Conservation (phyloP, 1,140 invertebrate genomes). For the Cydia fagiglandana region DNA sequence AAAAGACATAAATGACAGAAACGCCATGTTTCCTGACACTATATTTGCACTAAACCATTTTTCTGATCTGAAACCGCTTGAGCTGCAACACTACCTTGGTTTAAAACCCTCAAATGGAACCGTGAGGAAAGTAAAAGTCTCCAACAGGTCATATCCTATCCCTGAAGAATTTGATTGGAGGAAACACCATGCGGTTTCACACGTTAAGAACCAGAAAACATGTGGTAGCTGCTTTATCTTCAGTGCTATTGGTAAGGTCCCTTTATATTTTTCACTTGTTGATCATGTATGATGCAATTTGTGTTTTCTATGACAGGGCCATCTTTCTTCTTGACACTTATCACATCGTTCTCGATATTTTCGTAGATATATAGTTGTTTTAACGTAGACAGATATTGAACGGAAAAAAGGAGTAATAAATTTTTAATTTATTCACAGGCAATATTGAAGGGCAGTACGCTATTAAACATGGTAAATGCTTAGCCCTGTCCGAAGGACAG, state of each 20-base stretch:
- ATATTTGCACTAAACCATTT: not conserved
- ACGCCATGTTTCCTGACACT: not conserved
- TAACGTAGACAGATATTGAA: too few species aligned
- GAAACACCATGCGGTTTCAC: not conserved
- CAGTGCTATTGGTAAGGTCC: slow-evolving; percentile 22
- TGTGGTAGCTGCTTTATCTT: slow-evolving; percentile 13
- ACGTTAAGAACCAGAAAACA: not conserved
- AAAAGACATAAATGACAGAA: not conserved
- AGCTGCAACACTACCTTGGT: not conserved
- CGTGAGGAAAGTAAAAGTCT: not conserved
- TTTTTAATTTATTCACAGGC: not conserved
- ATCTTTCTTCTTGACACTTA: too few species aligned
- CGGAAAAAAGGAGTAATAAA: not conserved
- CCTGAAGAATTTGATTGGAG: slow-evolving; percentile 1
- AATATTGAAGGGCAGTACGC: slow-evolving; percentile 20
- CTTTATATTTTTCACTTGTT: too few species aligned
- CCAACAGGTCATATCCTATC: not conserved
- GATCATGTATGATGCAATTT: too few species aligned
- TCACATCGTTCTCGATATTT: too few species aligned
- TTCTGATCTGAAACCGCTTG: not conserved
- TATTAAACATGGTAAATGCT: not conserved
- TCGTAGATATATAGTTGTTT: too few species aligned
- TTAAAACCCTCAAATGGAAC: not conserved
- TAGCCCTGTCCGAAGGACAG: not conserved
- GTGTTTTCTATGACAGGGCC: too few species aligned